Evolutionary conservation across 2,113 vertebrate species (phyloP).

Genomic region (Sylvilagus bachmani): DNA sequence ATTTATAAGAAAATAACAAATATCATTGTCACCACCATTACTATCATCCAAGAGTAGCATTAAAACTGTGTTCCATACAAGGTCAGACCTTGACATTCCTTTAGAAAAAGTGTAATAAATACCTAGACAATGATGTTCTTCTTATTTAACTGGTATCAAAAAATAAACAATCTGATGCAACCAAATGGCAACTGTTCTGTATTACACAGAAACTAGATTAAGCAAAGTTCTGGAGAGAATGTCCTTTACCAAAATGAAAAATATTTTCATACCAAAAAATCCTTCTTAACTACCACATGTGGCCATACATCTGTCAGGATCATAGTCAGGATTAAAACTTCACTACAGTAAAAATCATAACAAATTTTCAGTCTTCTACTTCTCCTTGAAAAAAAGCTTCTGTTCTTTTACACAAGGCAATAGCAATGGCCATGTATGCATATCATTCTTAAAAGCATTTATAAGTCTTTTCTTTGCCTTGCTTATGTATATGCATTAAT

Average conservation of each 20-base stretch:
- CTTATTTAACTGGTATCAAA: conserved; percentile 38
- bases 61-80: conserved; percentile 63
- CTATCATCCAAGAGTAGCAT: conserved; percentile 37
- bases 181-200: conserved; percentile 61
- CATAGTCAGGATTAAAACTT: conserved; percentile 28
- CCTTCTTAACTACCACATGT: conserved; percentile 59
- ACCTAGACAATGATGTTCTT: conserved; percentile 51
- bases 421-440: neutral
- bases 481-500: neutral
- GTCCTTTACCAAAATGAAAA: conserved; percentile 71
- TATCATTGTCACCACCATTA: conserved; percentile 50
- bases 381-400: conserved; percentile 56
- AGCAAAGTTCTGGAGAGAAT: conserved; percentile 65
- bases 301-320: conserved; percentile 63
- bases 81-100: conserved; percentile 8
- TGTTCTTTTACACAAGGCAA: neutral
- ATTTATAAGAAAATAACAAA: conserved; percentile 76
- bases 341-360: conserved; percentile 58
- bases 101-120: conserved; percentile 56
- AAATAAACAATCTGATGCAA: conserved; percentile 28
- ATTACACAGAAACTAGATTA: conserved; percentile 57
- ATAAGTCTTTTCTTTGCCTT: neutral
- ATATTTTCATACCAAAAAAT: conserved; percentile 61
- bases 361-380: conserved; percentile 54
- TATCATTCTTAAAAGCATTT: neutral